A percentile compares a stretch with the other conserved stretches of the same genome.
phyloP scores from a whole-genome alignment of 1,140 invertebrate species.

The Teleopsis dalmanni region DNA sequence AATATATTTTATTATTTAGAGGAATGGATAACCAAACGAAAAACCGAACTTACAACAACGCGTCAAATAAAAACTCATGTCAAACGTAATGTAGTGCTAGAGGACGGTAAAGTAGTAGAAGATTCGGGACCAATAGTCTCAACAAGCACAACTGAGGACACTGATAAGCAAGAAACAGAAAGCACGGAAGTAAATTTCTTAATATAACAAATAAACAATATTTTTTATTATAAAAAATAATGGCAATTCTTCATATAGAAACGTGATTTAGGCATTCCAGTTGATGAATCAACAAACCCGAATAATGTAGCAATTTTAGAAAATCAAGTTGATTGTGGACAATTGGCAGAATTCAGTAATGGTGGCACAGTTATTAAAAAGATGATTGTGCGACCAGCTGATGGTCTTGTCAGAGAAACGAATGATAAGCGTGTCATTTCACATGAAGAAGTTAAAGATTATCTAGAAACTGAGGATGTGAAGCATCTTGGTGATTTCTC shows the following conservation, averaged over 20 bases:
- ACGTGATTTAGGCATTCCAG: slow-evolving; percentile 34
- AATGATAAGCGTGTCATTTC: slow-evolving; percentile 71
- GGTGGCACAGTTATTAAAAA: slow-evolving; percentile 31
- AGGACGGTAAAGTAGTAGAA: slow-evolving; percentile 81
- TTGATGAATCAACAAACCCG: not conserved
- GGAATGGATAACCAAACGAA: slow-evolving; percentile 84
- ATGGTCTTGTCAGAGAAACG: slow-evolving; percentile 69
- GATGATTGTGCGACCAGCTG: slow-evolving; percentile 45
- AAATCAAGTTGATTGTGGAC: slow-evolving; percentile 8
- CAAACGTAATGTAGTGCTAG: slow-evolving; percentile 77
- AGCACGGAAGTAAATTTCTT: slow-evolving; percentile 64
- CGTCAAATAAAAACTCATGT: slow-evolving; percentile 83
- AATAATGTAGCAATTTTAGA: slow-evolving; percentile 14
- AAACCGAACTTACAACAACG: slow-evolving; percentile 78
- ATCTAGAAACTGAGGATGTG: slow-evolving; percentile 72
- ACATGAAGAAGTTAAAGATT: slow-evolving; percentile 72
- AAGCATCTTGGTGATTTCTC: slow-evolving; percentile 73
- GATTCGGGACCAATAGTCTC: slow-evolving; percentile 84
- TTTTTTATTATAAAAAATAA: too few relatives aligned
- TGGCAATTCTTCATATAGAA: slow-evolving; percentile 17
- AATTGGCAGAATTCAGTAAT: slow-evolving; percentile 28
- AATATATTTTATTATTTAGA: slow-evolving; percentile 50
- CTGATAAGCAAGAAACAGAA: slow-evolving; percentile 76
- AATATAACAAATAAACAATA: not conserved
- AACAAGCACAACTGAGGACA: slow-evolving; percentile 79